phyloP scores from a whole-genome alignment of 2,888 invertebrate species.

The Stenotaenia linearis region DNA sequence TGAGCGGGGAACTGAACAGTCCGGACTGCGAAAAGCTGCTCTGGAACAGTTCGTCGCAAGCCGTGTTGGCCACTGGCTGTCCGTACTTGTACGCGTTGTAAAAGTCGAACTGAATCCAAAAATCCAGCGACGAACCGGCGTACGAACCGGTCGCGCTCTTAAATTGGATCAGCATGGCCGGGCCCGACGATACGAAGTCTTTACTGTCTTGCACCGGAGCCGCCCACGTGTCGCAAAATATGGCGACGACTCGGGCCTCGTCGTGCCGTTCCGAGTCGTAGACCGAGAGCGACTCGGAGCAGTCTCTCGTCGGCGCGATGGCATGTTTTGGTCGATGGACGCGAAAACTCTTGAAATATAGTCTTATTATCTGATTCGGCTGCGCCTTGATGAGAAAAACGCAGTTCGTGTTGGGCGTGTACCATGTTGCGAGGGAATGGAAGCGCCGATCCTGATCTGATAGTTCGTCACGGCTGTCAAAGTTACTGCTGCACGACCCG shows the following conservation, averaged over 20 bases:
- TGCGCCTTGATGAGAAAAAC: constrained; percentile 82
- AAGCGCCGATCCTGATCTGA: constrained; percentile 53
- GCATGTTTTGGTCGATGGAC: constrained; percentile 82
- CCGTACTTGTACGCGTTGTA: constrained; percentile 85
- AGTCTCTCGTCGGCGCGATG: constrained; percentile 79
- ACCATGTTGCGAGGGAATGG: constrained; percentile 87
- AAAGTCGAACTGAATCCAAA: constrained; percentile 91
- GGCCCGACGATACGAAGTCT: constrained; percentile 82
- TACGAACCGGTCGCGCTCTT: constrained; percentile 89
- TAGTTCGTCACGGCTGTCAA: constrained; percentile 34
- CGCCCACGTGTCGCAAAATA: constrained; percentile 89
- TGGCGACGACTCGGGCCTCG: constrained; percentile 83
- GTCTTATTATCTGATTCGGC: constrained; percentile 75
- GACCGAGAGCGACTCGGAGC: constrained; percentile 80
- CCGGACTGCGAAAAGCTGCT: constrained; percentile 72
- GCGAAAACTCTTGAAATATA: constrained; percentile 86
- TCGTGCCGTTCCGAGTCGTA: constrained; percentile 84
- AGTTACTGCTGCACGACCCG: constrained; percentile 32
- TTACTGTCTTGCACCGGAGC: constrained; percentile 81
- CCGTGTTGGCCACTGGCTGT: constrained; percentile 69
- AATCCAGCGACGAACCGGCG: constrained; percentile 85
- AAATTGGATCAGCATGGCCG: constrained; percentile 77
- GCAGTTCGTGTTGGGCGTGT: constrained; percentile 88
- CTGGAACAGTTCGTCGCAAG: constrained; percentile 80
- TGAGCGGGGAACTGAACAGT: constrained; percentile 71